A percentile compares a stretch with the other conserved stretches of the same genome.
Conservation (phyloP, 2,797 vertebrate species). For the Phalanger gymnotis region DNA sequence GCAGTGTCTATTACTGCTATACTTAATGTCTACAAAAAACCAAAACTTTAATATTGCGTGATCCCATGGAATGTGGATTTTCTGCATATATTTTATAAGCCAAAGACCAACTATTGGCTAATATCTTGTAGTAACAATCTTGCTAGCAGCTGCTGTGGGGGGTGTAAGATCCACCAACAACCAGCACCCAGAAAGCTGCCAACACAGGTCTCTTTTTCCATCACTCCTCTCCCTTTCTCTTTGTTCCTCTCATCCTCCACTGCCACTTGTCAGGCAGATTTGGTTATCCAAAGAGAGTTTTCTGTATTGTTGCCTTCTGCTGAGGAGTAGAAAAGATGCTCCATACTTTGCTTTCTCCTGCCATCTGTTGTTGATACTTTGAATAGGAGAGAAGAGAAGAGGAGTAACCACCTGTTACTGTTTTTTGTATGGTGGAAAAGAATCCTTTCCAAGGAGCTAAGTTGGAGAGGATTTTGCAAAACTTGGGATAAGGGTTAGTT, state of each 20-base stretch:
- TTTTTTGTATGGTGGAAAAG: too few relatives aligned
- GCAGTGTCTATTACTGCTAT: not conserved
- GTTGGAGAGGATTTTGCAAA: too few relatives aligned
- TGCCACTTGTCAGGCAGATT: not conserved
- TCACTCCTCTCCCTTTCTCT: not conserved
- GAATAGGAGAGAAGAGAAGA: not conserved
- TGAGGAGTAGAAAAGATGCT: not conserved
- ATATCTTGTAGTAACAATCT: too few relatives aligned
- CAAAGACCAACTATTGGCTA: not conserved
- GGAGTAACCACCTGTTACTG: too few relatives aligned
- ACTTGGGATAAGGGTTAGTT: too few relatives aligned
- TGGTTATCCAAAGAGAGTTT: not conserved
- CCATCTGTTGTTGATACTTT: not conserved
- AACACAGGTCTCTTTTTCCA: not conserved
- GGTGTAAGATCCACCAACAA: too few relatives aligned
- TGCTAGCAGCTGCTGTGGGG: too few relatives aligned
- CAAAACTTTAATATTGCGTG: not conserved
- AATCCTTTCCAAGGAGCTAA: too few relatives aligned
- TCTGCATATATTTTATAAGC: not conserved
- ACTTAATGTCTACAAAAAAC: not conserved
- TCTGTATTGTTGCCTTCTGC: not conserved
- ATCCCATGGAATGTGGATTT: not conserved
- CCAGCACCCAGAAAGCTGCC: too few relatives aligned
- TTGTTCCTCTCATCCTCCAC: not conserved
- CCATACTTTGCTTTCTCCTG: not conserved